Evolutionary conservation across 2,888 invertebrate genomes (phyloP).

Genomic region (Cephus sareptanus): DNA sequence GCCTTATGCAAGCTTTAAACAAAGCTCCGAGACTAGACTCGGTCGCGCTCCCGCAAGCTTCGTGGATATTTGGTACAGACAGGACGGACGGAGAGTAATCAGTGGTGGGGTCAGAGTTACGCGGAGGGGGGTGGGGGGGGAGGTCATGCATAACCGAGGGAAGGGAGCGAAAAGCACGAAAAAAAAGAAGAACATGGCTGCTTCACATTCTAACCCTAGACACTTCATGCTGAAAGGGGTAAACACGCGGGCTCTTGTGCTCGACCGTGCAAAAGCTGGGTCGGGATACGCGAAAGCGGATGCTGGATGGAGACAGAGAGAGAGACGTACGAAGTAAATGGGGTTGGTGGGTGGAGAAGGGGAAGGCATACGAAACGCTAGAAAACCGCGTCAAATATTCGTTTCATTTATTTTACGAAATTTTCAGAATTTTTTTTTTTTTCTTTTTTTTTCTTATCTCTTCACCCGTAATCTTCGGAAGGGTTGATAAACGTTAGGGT

Average conservation of each 20-base stretch:
- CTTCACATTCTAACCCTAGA: conserved; percentile 39
- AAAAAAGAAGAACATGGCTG: conserved; percentile 16
- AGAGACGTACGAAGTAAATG: background rate
- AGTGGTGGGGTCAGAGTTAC: background rate
- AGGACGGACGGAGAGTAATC: background rate
- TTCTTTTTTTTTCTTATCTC: too few species aligned
- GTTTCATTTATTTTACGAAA: background rate
- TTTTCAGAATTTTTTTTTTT: background rate
- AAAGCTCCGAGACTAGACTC: background rate
- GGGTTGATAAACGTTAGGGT: background rate
- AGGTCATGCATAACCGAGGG: background rate
- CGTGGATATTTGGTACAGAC: background rate
- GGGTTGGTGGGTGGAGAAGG: too few species aligned
- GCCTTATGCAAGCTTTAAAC: conserved; percentile 18
- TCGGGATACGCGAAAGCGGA: background rate
- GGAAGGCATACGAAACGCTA: background rate
- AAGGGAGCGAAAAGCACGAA: background rate
- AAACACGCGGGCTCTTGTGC: conserved; percentile 40
- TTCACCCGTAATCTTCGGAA: background rate
- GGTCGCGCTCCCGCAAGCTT: background rate
- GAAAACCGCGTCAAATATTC: background rate
- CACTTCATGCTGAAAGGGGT: conserved; percentile 49
- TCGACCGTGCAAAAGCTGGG: conserved; percentile 13
- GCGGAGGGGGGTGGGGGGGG: conserved; percentile 21
- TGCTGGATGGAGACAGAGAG: background rate